Percentiles rank a stretch among this genome's conserved stretches.
These are phyloP conservation scores for Anolis carolinensis DNA, from an alignment of 2,113 vertebrate genomes.

Conservation along the genomic window DNA sequence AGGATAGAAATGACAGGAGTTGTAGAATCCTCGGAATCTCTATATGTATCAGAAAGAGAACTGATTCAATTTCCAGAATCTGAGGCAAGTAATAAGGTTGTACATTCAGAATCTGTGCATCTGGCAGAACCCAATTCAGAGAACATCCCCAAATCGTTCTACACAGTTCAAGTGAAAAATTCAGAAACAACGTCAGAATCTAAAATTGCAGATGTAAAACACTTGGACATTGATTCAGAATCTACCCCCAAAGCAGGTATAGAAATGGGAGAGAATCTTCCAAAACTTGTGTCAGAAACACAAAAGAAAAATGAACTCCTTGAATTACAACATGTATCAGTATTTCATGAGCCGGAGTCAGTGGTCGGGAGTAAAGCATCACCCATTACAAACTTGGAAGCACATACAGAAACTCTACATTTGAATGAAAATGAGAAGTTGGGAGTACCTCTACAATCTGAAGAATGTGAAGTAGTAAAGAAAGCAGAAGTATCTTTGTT, in stretches of 20 bases:
- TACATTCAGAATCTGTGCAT: background rate
- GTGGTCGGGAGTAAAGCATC: background rate
- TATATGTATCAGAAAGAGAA: background rate
- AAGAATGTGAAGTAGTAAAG: conserved; percentile 3
- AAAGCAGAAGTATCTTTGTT: background rate
- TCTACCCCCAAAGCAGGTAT: background rate
- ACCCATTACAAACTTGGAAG: background rate
- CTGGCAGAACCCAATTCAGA: conserved; percentile 13
- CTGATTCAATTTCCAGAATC: background rate
- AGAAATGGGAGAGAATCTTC: background rate
- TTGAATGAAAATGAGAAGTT: conserved; percentile 2
- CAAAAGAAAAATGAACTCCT: conserved; percentile 8
- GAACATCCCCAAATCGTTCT: background rate
- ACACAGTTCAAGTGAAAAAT: conserved; percentile 14
- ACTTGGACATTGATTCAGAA: background rate
- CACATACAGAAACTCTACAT: background rate
- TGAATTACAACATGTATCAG: background rate
- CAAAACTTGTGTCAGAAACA: background rate
- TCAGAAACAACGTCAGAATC: conserved; percentile 10
- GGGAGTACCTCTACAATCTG: background rate
- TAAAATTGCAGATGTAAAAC: background rate
- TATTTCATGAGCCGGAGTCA: background rate
- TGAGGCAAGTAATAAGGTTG: background rate
- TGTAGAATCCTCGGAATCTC: background rate
- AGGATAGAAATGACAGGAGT: background rate